A percentile compares a stretch with the other conserved stretches of the same genome.
Evolutionary conservation across 2,888 invertebrate species (phyloP).

Genomic region (Halictus ligatus): DNA sequence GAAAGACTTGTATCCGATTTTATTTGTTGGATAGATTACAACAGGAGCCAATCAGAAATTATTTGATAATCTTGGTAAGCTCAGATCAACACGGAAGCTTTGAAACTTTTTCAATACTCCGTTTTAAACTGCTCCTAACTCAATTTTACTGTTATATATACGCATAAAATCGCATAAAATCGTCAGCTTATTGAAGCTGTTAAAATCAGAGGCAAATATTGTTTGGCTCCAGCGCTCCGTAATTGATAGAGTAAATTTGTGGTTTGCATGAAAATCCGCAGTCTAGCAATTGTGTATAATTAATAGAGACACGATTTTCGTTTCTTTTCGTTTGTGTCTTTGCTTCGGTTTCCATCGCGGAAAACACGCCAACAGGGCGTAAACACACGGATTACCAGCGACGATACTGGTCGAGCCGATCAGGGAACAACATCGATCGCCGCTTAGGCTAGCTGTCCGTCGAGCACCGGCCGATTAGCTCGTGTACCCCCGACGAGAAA

Average conservation of each 20-base stretch:
- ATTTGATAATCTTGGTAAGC: not conserved
- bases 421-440: not conserved
- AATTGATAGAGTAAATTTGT: not conserved
- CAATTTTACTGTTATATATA: too few relatives aligned
- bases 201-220: too few relatives aligned
- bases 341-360: not conserved
- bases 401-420: not conserved
- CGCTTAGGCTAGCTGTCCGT: not conserved
- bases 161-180: too few relatives aligned
- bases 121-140: too few relatives aligned
- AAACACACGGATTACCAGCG: not conserved
- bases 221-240: too few relatives aligned
- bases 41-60: not conserved
- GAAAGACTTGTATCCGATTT: not conserved
- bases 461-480: conserved; percentile 1
- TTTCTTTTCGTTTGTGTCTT: not conserved
- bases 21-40: not conserved
- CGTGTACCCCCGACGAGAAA: not conserved
- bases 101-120: too few relatives aligned
- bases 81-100: not conserved
- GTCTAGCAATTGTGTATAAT: not conserved
- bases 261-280: not conserved
- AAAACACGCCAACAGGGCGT: not conserved
- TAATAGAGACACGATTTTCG: not conserved
- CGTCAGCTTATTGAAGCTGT: too few relatives aligned